Percentiles rank a stretch among this genome's conserved stretches.
These are phyloP conservation scores for Timema cristinae DNA, from an alignment of 2,888 invertebrate species.

Conservation along the genomic window DNA sequence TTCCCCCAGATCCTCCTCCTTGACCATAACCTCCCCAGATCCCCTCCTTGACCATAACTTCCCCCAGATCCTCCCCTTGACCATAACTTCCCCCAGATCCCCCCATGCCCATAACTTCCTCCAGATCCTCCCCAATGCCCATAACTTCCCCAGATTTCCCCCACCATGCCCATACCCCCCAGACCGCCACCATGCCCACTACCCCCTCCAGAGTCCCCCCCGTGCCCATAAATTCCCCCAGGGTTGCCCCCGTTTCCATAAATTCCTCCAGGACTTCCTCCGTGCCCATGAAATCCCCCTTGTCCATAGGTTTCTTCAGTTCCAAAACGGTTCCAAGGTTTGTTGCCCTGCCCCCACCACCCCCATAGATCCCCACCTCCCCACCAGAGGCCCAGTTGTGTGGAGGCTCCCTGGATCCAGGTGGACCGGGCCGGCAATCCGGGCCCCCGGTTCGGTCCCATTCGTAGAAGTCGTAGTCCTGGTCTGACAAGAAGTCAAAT, in stretches of 20 bases:
- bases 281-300: constrained; percentile 23
- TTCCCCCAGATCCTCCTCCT: too few relatives aligned
- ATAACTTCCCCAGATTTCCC: constrained; percentile 25
- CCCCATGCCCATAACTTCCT: constrained; percentile 12
- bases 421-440: constrained; percentile 23
- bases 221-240: constrained; percentile 12
- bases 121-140: constrained; percentile 26
- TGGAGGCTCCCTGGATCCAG: not conserved
- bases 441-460: constrained; percentile 62
- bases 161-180: constrained; percentile 26
- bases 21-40: constrained; percentile 5
- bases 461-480: constrained; percentile 76
- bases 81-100: constrained; percentile 17
- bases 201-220: constrained; percentile 21
- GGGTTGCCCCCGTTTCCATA: constrained; percentile 2
- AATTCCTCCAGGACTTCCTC: constrained; percentile 21
- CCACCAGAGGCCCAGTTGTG: constrained; percentile 45
- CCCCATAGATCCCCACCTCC: constrained; percentile 28
- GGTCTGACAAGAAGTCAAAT: constrained; percentile 60
- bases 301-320: not conserved
- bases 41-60: too few relatives aligned
- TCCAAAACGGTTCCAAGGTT: not conserved
- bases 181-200: constrained; percentile 27
- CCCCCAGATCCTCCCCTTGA: constrained; percentile 20
- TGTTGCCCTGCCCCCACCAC: not conserved